A percentile compares a stretch with the other conserved stretches of the same genome.
phyloP scores from a whole-genome alignment of 2,888 invertebrate species.

The Epirrhoe alternata region DNA sequence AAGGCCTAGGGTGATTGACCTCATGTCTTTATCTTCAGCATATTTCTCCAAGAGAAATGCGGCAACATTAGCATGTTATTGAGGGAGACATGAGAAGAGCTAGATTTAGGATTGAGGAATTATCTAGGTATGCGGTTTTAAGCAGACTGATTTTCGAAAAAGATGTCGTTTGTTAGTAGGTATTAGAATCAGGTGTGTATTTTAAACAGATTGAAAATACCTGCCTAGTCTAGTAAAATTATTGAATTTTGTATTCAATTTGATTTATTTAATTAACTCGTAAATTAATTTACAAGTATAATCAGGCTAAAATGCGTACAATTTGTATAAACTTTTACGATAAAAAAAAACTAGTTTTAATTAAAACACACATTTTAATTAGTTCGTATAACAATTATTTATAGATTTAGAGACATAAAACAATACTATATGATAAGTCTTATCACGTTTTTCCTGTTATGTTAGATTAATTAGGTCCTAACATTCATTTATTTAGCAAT shows the following conservation, averaged over 20 bases:
- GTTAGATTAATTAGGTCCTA: constrained; percentile 1
- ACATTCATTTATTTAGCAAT: background rate
- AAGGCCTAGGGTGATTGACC: constrained; percentile 32
- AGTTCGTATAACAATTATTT: background rate
- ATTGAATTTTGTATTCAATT: too few relatives aligned
- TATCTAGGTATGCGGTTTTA: background rate
- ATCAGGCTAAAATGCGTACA: background rate
- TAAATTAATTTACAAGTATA: too few relatives aligned
- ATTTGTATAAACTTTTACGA: constrained; percentile 5
- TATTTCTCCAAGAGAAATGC: constrained; percentile 2
- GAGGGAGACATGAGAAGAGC: background rate
- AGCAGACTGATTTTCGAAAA: too few relatives aligned
- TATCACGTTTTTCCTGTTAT: constrained; percentile 30
- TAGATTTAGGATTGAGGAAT: background rate
- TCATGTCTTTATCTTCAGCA: background rate
- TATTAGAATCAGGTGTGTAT: too few relatives aligned
- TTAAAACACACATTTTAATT: constrained; percentile 12
- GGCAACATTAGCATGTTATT: constrained; percentile 15
- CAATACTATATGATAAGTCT: constrained; percentile 20
- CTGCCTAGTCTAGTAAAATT: too few relatives aligned
- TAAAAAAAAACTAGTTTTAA: background rate
- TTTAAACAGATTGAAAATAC: too few relatives aligned
- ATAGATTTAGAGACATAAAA: constrained; percentile 16
- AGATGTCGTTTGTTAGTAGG: too few relatives aligned
- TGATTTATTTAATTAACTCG: too few relatives aligned